Base-by-base conservation (phyloP, 2,797 vertebrate species). In the Furcifer pardalis region DNA sequence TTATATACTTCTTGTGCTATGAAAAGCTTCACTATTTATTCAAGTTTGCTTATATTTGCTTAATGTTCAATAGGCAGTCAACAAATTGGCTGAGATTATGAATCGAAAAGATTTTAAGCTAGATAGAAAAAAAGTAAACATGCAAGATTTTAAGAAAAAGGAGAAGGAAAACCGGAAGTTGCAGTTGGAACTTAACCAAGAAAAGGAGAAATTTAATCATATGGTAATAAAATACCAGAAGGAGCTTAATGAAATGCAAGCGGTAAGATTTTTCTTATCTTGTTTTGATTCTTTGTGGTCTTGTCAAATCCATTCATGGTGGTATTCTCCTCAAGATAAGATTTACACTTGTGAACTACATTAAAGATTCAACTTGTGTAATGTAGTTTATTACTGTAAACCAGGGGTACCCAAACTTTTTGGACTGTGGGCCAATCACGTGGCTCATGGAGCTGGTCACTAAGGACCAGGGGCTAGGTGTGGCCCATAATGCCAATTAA, bases 81-180 rank as follows among this genome's bases (percentile, higher is more conserved):
- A 99, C 94, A 99, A 99, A 91, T 96, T 99, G 93, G 99, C 98
- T 79, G 98, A 99, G 95, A 99, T 99, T 95, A 98, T 99, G 98
- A 99, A 99, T 95, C 97, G 99, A 37, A 99, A 99, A 94, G 98
- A 99, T 94, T 99, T 99, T 97, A 99, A 99, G 96, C 96, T 99
- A 90, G 98, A 99, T 96, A 97, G 98, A 93, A 99, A 98, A 95
- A 98, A 98, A 95, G 98, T 97, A 89, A 99, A 97, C 88, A 98
- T 97, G 30, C 97, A 98, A 35, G 99, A 99, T 94, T 95, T 99
- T 94, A 97, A 98, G 90, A 99, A 98, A 95, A 99, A 99, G 89
- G 99, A 99, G 96, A 99, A 99, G 93, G 98, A 99, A 96, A 99
- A 99, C 94, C 95, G 98, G 91, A 99, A 99, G 91, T 96, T 99